Evolutionary conservation across 2,888 invertebrate genomes (phyloP), one percentile per base, ranked within the genome.

Genomic region (Tetragonisca angustula): DNA sequence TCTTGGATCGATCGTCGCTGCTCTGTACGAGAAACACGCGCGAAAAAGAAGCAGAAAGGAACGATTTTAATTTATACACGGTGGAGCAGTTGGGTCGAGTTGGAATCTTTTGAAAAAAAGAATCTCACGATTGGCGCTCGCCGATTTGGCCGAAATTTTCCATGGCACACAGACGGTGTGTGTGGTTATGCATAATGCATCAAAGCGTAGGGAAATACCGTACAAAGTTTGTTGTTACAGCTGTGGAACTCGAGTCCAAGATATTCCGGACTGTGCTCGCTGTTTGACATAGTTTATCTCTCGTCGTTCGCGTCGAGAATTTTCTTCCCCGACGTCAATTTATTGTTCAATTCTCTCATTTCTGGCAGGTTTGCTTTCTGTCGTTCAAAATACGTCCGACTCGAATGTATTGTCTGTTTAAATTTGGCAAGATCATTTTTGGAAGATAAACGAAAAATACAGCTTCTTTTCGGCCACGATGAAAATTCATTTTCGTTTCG

Each of bases 131-230:
- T 27, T 2, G 27, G 19, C 43, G 4, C 27, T 50, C 50, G 21
- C 13, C 9, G 68, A 68, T 68, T 52, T 68, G 21, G 21, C 50
- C 11, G 19, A 68, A 27, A 50, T 68, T 68, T 52, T 21, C 11
- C 50, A 27, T 19, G 5, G n/a, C n/a, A n/a, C 27, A 67, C 32
- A 32, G 17, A 67, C 49, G 17, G 43, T 24, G 21, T 24, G 19
- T 4, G 32, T n/a, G 9, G n/a, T n/a, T 24, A 49, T 67, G 49
- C 49, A 67, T 67, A 67, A 68, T 68, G 19, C 50, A 68, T 68
- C 11, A 27, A 68, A 32, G 27, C 24, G 21, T 2, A 52, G 50
- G 43, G 17, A 27, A 36, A n/a, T 6, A n/a, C 15, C 3, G 43
- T 3, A 6, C 15, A 17, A 67, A 68, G 24, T 27, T 68, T 49